Base-by-base conservation (phyloP, 2,113 vertebrate genomes). In the Brienomyrus longianalis region DNA sequence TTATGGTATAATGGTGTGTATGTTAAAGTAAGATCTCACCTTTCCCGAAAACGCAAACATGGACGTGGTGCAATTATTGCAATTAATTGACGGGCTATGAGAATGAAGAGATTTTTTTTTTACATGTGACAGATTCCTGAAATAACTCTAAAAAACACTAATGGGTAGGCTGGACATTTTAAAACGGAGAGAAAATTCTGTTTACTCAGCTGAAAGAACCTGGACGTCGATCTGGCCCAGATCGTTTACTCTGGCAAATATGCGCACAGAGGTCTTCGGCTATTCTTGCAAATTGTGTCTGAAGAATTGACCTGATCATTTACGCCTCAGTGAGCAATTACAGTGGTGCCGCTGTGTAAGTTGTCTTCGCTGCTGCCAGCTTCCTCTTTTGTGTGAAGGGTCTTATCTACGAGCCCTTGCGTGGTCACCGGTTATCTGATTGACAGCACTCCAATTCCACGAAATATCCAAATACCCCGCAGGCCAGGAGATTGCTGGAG, bases 361-460 rank as follows among this genome's bases (percentile, higher is more conserved):
- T 50, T 90, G 91, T 87, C 90, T 39, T 52, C 56, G 87, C 92
- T 88, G 92, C 92, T 91, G 93, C 91, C 92, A 89, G 88, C 93
- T 94, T 94, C 94, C 94, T 94, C 92, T 92, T 56, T 92, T 91
- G 93, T 93, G 90, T 93, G 92, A 93, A 92, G 92, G 86, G 50
- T 92, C 93, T 95, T 95, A 94, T 94, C 93, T 93, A 90, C 89
- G 86, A 91, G 90, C 92, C 92, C 92, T 43, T 92, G 90, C 92
- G 88, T 92, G 94, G 94, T 96, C 94, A 95, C 90, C 90, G 94
- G 93, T 93, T 93, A 95, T 95, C 94, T 95, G 95, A 96, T 89
- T 96, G 95, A 95, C 94, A 94, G 92, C 90, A 89, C 92, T 94
- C 93, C 93, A 92, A 94, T 94, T 93, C 92, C 80, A 92, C 54